phyloP scores from a whole-genome alignment of 2,797 vertebrate species.

The Xenopus petersii region DNA sequence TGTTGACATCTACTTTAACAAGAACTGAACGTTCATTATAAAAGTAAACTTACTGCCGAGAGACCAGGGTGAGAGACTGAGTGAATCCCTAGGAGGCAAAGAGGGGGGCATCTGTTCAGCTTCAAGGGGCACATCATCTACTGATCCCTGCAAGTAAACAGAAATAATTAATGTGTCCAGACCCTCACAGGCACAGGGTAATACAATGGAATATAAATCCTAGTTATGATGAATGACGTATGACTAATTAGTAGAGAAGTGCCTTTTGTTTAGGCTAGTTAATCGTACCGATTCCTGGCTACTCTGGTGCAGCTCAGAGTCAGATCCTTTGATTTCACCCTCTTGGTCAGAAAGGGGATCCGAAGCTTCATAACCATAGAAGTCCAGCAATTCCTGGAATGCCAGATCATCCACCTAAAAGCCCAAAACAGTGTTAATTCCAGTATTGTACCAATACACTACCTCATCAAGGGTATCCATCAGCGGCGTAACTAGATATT shows the following conservation, averaged over 20 bases:
- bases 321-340: slow-evolving; percentile 73
- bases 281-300: slow-evolving; percentile 16
- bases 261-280: background rate
- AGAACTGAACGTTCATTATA: no score
- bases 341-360: slow-evolving; percentile 75
- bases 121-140: slow-evolving; percentile 13
- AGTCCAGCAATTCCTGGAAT: slow-evolving; percentile 85
- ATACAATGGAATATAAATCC: no score
- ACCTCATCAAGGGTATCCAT: background rate
- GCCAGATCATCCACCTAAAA: slow-evolving; percentile 84
- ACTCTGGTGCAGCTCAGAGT: background rate
- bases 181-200: no score
- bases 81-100: slow-evolving; percentile 18
- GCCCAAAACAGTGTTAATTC: slow-evolving; percentile 34
- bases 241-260: no score
- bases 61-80: slow-evolving; percentile 25
- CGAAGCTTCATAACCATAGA: slow-evolving; percentile 86
- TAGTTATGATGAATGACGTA: no score
- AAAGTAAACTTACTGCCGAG: slow-evolving; percentile 7
- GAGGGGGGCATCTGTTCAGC: slow-evolving; percentile 9
- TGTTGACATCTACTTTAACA: no score
- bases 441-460: background rate
- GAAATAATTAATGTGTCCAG: no score
- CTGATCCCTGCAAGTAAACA: background rate
- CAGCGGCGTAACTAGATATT: no score